Conservation (phyloP, 2,797 vertebrate species). For the Cichlasoma orientale region DNA sequence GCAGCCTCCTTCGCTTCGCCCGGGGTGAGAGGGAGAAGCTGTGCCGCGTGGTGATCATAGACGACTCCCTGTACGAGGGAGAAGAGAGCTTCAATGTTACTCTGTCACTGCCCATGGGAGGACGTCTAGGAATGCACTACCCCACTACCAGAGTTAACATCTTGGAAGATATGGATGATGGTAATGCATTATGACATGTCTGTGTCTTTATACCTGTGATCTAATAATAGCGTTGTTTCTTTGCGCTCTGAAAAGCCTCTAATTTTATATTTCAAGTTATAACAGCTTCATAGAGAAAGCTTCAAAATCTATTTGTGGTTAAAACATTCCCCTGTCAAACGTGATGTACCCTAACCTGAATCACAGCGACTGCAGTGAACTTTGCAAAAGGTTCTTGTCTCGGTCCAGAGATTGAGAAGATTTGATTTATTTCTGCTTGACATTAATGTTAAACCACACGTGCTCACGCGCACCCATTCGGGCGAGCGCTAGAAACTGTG, state of each 20-base stretch:
- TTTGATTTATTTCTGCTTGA: slow-evolving; percentile 5
- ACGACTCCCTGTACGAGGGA: slow-evolving; percentile 91
- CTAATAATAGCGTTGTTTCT: not conserved
- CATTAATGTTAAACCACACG: not conserved
- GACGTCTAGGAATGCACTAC: slow-evolving; percentile 87
- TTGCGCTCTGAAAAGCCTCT: not conserved
- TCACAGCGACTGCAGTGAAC: slow-evolving; percentile 6
- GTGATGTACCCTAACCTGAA: not conserved
- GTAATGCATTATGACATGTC: slow-evolving; percentile 72
- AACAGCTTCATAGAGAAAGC: slow-evolving; percentile 2
- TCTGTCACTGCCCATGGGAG: slow-evolving; percentile 89
- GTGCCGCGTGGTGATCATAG: slow-evolving; percentile 90
- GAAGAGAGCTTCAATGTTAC: slow-evolving; percentile 91
- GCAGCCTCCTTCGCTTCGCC: slow-evolving; percentile 88
- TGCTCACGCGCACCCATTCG: not conserved
- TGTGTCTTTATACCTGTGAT: not conserved
- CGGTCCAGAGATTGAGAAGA: not conserved
- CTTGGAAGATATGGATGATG: slow-evolving; percentile 87
- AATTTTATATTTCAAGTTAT: not conserved
- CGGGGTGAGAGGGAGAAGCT: slow-evolving; percentile 85
- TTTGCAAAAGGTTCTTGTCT: slow-evolving; percentile 16
- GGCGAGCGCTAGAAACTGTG: not conserved
- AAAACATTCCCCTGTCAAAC: not conserved
- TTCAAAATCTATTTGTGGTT: not conserved
- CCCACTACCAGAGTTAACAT: slow-evolving; percentile 83